phyloP scores from a whole-genome alignment of 2,113 vertebrate genomes.

The Dasyurus viverrinus region DNA sequence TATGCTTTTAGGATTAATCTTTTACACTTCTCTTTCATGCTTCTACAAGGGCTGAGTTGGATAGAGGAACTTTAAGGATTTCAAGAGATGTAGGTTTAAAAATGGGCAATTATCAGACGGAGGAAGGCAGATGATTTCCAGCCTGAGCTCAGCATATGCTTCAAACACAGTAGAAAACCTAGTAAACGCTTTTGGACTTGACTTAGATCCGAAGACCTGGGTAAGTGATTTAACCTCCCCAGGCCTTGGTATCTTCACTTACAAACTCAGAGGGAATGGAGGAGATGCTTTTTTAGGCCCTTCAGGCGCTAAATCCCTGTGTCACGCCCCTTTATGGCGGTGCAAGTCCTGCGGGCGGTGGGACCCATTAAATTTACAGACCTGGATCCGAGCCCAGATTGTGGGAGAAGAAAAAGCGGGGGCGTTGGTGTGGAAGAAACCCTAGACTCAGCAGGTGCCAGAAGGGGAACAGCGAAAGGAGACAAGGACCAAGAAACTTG shows the following conservation, averaged over 20 bases:
- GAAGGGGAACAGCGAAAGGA: background rate
- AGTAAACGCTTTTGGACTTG: constrained; percentile 16
- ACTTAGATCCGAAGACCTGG: constrained; percentile 20
- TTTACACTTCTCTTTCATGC: background rate
- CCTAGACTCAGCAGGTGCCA: background rate
- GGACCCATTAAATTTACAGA: background rate
- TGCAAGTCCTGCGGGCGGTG: background rate
- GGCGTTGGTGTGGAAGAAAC: background rate
- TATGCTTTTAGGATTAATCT: constrained; percentile 1
- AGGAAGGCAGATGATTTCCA: background rate
- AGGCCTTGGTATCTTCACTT: background rate
- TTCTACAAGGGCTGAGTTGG: constrained; percentile 38
- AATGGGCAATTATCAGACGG: constrained; percentile 23
- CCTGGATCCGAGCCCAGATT: background rate
- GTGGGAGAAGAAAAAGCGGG: constrained; percentile 2
- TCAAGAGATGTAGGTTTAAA: constrained; percentile 42
- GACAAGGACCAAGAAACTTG: background rate
- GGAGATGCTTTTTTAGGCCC: background rate
- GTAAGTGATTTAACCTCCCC: background rate
- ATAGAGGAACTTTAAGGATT: background rate
- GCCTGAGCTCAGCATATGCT: background rate
- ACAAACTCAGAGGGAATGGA: background rate
- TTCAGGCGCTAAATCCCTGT: background rate
- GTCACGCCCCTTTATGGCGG: background rate
- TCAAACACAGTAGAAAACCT: background rate